Percentiles rank a stretch among this genome's conserved stretches.
Conservation (phyloP, 2,888 invertebrate species). For the Nephrotoma appendiculata region DNA sequence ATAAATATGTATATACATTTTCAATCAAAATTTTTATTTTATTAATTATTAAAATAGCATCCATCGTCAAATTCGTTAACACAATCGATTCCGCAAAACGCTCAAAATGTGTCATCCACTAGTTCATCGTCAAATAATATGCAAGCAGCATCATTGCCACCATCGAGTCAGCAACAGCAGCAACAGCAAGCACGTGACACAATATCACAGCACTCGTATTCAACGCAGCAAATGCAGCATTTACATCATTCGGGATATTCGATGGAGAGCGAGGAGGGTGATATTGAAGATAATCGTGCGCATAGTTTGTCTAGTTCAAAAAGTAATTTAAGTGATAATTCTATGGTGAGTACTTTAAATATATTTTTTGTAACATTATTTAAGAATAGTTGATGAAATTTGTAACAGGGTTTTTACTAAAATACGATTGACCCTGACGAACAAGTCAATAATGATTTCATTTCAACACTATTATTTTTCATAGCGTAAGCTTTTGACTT, state of each 20-base stretch:
- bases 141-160: conserved; percentile 9
- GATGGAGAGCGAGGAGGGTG: conserved; percentile 56
- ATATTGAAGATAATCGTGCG: conserved; percentile 60
- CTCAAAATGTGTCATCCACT: conserved; percentile 14
- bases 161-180: conserved; percentile 8
- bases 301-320: conserved; percentile 68
- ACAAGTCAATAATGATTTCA: no score
- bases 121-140: conserved; percentile 16
- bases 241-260: conserved; percentile 35
- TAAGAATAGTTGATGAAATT: no score
- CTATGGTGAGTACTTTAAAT: conserved; percentile 44
- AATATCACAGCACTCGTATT: conserved; percentile 8
- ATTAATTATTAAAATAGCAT: conserved; percentile 9
- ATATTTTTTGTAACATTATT: not conserved
- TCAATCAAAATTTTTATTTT: not conserved
- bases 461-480: no score
- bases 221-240: conserved; percentile 22
- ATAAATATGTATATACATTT: not conserved
- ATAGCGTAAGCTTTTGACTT: no score
- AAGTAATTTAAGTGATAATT: conserved; percentile 70
- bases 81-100: conserved; percentile 13
- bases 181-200: conserved; percentile 9
- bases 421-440: no score
- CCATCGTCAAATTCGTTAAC: conserved; percentile 16
- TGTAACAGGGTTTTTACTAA: no score